These are phyloP conservation scores for Tipula lateralis DNA, from an alignment of 2,888 invertebrate species.

Conservation along the genomic window DNA sequence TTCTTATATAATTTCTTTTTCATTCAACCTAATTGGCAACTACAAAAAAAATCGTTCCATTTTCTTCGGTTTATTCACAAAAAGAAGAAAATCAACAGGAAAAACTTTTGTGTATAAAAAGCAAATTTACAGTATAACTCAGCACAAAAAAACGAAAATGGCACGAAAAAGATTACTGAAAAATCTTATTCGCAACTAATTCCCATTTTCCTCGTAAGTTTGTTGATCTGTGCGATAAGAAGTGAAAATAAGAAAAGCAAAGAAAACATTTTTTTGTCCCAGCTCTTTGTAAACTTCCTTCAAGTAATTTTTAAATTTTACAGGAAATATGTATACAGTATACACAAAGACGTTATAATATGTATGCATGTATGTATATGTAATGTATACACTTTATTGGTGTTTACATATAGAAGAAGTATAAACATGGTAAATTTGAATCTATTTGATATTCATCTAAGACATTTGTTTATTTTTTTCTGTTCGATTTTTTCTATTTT, in stretches of 20 bases:
- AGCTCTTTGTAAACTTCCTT: background rate
- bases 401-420: background rate
- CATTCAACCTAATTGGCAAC: conserved; percentile 11
- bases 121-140: background rate
- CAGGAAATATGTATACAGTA: background rate
- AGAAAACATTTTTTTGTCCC: background rate
- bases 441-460: background rate
- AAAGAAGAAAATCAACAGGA: background rate
- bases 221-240: conserved; percentile 11
- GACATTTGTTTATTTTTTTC: background rate
- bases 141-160: background rate
- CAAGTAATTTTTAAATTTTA: background rate
- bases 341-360: background rate
- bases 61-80: background rate
- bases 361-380: background rate
- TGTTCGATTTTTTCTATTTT: background rate
- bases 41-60: background rate
- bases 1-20: background rate
- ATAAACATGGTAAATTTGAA: background rate
- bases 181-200: background rate
- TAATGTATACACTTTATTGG: too few relatives aligned
- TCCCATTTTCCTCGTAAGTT: background rate
- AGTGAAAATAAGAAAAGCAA: background rate
- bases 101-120: background rate
- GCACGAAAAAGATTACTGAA: background rate